Conservation (phyloP, 2,888 invertebrate species). For the Caenorhabditis macrosperma region DNA sequence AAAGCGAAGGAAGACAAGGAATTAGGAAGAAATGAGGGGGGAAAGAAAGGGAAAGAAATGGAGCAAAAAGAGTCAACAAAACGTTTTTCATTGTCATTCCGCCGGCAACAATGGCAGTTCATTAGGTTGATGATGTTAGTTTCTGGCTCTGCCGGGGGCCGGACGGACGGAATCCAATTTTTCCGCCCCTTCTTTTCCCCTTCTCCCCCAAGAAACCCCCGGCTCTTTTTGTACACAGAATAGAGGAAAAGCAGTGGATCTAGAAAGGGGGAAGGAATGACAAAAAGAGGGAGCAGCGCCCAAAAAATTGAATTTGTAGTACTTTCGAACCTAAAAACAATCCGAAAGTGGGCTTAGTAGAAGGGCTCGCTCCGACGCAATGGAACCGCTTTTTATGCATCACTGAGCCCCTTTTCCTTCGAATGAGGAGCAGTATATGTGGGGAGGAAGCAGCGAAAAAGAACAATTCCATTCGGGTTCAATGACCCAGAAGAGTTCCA, state of each 20-base stretch:
- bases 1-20: neutral
- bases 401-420: constrained; percentile 39
- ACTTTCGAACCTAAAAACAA: constrained; percentile 36
- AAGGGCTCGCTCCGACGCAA: constrained; percentile 9
- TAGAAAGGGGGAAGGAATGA: constrained; percentile 8
- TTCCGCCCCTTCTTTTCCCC: neutral
- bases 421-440: constrained; percentile 19
- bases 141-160: neutral
- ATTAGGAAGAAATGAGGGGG: neutral
- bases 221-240: neutral
- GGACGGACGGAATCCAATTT: constrained; percentile 50
- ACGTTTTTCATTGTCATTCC: constrained; percentile 56
- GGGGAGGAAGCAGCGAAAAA: neutral
- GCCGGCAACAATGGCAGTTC: constrained; percentile 51
- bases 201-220: neutral
- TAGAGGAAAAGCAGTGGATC: neutral
- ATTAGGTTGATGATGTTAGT: constrained; percentile 58
- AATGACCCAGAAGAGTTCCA: neutral
- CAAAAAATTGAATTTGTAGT: constrained; percentile 34
- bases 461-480: constrained; percentile 7
- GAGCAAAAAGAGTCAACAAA: constrained; percentile 22
- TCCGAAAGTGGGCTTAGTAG: constrained; percentile 32
- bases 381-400: constrained; percentile 41
- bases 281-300: no score
- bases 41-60: neutral